These are phyloP conservation scores for Nycticebus coucang DNA, from an alignment of 2,113 vertebrate genomes.

Conservation along the genomic window DNA sequence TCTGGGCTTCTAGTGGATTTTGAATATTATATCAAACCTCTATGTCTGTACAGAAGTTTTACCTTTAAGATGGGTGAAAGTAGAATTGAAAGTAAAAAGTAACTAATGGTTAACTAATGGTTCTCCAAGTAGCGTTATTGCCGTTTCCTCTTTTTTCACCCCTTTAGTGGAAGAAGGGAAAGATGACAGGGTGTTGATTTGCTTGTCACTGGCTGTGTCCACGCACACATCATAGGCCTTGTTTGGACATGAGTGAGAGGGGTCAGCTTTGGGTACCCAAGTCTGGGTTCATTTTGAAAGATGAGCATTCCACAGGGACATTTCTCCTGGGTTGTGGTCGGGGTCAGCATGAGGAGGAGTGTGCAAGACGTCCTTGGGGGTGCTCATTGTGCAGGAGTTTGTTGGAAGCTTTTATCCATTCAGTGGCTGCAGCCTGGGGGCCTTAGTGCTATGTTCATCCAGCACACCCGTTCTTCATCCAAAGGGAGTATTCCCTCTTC, in stretches of 20 bases:
- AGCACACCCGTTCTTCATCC: neutral
- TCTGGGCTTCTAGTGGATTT: neutral
- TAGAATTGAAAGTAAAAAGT: neutral
- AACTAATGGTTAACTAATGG: neutral
- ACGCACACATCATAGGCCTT: neutral
- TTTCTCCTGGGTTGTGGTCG: neutral
- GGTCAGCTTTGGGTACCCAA: neutral
- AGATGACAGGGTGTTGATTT: neutral
- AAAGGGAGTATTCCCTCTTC: neutral
- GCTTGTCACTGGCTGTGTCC: neutral
- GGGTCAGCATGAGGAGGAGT: fast-evolving
- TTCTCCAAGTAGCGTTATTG: neutral
- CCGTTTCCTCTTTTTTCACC: neutral
- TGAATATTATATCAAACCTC: slow-evolving; percentile 46
- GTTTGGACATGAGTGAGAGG: neutral
- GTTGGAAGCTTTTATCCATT: neutral
- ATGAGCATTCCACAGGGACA: neutral
- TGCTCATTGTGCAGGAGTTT: neutral
- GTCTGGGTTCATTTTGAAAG: neutral
- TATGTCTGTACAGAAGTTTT: slow-evolving; percentile 23
- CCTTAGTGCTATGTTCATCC: neutral
- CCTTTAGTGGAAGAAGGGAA: neutral
- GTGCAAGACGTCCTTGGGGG: neutral
- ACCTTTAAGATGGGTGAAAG: neutral
- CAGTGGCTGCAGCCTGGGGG: neutral